Base-by-base conservation (phyloP, 2,113 vertebrate species). In the Pyxicephalus adspersus region DNA sequence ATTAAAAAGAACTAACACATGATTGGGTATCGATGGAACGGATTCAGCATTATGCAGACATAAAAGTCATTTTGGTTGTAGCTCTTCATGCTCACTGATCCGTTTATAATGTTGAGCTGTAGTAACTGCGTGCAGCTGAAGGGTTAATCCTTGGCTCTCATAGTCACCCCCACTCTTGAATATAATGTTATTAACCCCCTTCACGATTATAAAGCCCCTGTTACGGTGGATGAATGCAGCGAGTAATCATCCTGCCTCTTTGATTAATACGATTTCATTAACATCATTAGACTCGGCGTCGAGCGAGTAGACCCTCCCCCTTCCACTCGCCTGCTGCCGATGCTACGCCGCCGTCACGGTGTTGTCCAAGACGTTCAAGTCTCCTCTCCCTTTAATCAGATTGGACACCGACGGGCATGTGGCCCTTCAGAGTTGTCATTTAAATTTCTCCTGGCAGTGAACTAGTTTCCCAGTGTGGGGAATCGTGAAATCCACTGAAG, bases 201-300 rank as follows among this genome's bases (percentile, higher is more conserved):
- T 5, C 34, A 9, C 9, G 34, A 38, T 5, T 38, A 5, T 38
- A 38, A 38, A 65, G 13, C 13, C 63, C 63, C 45, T 18, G 1
- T 28, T 13, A 19, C 31, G 22, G 19, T 45, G 20, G 23, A 34
- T 51, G 77, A 29, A 5, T 54, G 19, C 23, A 18, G 19, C 64
- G 73, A 34, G 26, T 57, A 66, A 54, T 54, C 68, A n/a, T 1
- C 22, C 45, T 64, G 68, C 45, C 58, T 29, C n/a, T 64, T 50
- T 61, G 57, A 72, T 81, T 81, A 54, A 60, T 60, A 60, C 26
- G 50, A 52, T 64, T 65, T 64, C 45, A 81, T 81, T 74, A 74
- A 13, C 20, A 23, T 34, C 70, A 81, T 73, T 81, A 73, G 68
- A 55, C 45, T 54, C 25, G 54, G 51, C 29, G 13, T 19, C 22